Evolutionary conservation across 2,113 vertebrate genomes (phyloP).

Genomic region (Cottus gobio): DNA sequence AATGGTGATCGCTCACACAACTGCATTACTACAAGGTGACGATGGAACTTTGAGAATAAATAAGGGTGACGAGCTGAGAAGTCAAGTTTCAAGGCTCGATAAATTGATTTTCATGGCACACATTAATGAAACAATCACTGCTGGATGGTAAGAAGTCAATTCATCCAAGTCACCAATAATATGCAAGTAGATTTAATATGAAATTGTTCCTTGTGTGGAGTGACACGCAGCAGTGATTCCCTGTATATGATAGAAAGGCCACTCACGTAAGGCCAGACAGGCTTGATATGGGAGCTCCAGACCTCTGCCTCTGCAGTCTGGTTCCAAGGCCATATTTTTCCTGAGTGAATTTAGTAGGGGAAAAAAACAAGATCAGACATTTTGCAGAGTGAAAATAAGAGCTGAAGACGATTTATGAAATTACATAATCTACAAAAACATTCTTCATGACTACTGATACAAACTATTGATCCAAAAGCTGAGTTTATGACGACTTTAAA

Average conservation of each 20-base stretch:
- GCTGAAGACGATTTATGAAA: conserved; percentile 9
- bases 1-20: conserved; percentile 17
- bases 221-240: not conserved
- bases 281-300: conserved; percentile 92
- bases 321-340: conserved; percentile 98
- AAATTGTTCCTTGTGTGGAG: not conserved
- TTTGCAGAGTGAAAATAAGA: not conserved
- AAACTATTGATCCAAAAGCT: not conserved
- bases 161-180: conserved; percentile 29
- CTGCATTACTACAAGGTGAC: conserved; percentile 12
- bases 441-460: conserved; percentile 28
- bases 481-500: conserved; percentile 5
- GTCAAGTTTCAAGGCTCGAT: conserved; percentile 39
- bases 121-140: conserved; percentile 42
- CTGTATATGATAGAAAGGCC: not conserved
- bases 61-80: conserved; percentile 8
- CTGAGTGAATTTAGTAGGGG: conserved; percentile 70
- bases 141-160: conserved; percentile 31
- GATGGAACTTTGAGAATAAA: conserved; percentile 16
- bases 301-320: conserved; percentile 92
- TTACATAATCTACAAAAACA: conserved; percentile 11
- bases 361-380: conserved; percentile 42
- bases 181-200: not conserved
- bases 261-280: conserved; percentile 97
- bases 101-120: conserved; percentile 48